Percentiles rank a stretch among this genome's conserved stretches.
Evolutionary conservation across 2,888 invertebrate genomes (phyloP).

Genomic region (Chrysolina haemoptera): DNA sequence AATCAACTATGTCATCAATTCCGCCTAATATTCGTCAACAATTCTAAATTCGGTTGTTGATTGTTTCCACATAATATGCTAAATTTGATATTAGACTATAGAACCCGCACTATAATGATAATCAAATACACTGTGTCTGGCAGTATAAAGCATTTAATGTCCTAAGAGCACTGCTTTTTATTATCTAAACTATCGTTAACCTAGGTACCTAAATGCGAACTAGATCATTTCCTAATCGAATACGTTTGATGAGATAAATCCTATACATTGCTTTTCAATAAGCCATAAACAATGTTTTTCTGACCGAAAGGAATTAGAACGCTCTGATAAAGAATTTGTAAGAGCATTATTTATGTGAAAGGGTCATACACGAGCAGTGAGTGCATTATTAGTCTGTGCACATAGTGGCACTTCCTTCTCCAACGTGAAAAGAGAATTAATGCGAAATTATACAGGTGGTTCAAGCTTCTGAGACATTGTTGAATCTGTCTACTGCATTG

Average conservation of each 20-base stretch:
- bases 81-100: no score
- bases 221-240: slow-evolving; percentile 15
- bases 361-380: slow-evolving; percentile 3
- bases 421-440: slow-evolving; percentile 4
- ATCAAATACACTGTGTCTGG: no score
- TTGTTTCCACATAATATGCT: no score
- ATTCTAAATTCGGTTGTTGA: no score
- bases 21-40: no score
- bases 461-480: background rate
- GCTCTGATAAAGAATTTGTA: background rate
- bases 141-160: background rate
- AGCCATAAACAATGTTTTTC: slow-evolving; percentile 8
- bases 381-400: slow-evolving; percentile 1
- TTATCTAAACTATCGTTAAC: background rate
- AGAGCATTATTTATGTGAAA: slow-evolving; percentile 18
- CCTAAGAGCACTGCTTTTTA: background rate
- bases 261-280: slow-evolving; percentile 1
- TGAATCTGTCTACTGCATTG: no score
- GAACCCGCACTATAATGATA: no score
- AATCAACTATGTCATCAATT: no score
- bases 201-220: slow-evolving; percentile 5
- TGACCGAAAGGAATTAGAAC: background rate
- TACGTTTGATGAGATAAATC: background rate
- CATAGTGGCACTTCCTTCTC: slow-evolving; percentile 12
- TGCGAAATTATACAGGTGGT: background rate